Evolutionary conservation across 2,888 invertebrate species (phyloP), one percentile per base, ranked within the genome.

Genomic region (Caenorhabditis zanzibari): DNA sequence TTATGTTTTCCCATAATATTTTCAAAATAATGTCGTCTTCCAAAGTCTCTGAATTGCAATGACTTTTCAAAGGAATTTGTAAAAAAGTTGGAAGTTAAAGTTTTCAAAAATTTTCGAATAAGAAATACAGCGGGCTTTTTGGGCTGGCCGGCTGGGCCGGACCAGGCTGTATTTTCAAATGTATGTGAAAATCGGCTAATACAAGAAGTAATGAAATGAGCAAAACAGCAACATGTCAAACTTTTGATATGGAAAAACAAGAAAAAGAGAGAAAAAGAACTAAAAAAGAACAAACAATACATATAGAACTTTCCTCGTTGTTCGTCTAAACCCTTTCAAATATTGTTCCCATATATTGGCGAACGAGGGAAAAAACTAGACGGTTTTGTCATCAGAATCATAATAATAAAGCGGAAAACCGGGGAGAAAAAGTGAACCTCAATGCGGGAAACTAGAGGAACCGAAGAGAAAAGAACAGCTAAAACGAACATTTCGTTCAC

Each of bases 351-450:
- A 47, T n/a, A 64, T 79, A 79, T 77, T 77, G 77, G 63, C 52
- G 24, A 66, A 68, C 28, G 75, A 64, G 79, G 66, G 47, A 69
- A 71, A 77, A 61, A 71, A 69, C 69, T 69, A 54, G 63, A 47
- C 76, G 69, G 79, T 61, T n/a, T 71, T 64, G 59, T 79, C 71
- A 77, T 68, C 69, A 77, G 76, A 77, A 77, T 69, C 59, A 79
- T 79, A 79, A 79, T 79, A 79, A 79, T 79, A 79, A 79, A 71
- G 79, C 71, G 79, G 59, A 59, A 75, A 75, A 64, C 52, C 52
- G 59, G 54, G 10, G 22, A 22, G 22, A 22, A 61, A 75, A 32
- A 58, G 16, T 19, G 47, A 59, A 64, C 64, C 64, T 32, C 72
- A 61, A 61, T 59, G 59, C 47, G 72, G 56, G 41, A 35, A 66